A percentile compares a stretch with the other conserved stretches of the same genome.
Conservation (phyloP, 2,113 vertebrate genomes). For the Hippocampus zosterae region DNA sequence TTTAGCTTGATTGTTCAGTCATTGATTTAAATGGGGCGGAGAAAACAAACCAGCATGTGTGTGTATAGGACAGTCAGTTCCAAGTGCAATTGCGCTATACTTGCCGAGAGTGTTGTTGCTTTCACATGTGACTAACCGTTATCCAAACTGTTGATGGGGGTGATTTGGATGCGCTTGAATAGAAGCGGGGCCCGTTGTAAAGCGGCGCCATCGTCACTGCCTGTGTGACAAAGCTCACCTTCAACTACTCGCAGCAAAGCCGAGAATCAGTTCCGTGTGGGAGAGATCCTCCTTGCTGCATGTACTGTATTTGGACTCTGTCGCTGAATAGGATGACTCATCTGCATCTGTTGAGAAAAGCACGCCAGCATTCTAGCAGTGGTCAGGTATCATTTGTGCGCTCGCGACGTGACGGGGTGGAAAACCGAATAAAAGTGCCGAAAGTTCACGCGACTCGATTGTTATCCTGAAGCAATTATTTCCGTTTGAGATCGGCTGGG, state of each 20-base stretch:
- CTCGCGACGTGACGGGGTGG: neutral
- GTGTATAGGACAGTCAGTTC: neutral
- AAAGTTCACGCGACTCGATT: neutral
- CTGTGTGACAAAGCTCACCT: constrained; percentile 11
- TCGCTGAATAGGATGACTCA: neutral
- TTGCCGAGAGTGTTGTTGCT: neutral
- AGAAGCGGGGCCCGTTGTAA: neutral
- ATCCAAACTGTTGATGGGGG: constrained; percentile 6
- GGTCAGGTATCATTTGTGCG: neutral
- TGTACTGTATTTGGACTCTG: neutral
- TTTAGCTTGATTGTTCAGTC: neutral
- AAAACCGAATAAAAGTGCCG: neutral
- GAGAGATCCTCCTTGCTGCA: neutral
- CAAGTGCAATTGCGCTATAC: neutral
- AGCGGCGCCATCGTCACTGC: constrained; percentile 2
- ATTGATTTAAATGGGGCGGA: neutral
- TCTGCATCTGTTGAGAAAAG: neutral
- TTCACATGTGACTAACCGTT: neutral
- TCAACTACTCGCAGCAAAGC: neutral
- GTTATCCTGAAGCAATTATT: neutral
- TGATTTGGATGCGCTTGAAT: constrained; percentile 12
- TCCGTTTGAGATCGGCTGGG: neutral
- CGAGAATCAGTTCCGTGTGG: neutral
- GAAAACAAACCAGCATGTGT: neutral
- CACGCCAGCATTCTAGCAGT: neutral